These are phyloP conservation scores for Caenorhabditis elegans DNA, from an alignment of 1,140 invertebrate genomes.

Conservation along the genomic window WBcel235 BX284605.5:1909501-1910000, in stretches of 20 bases:
- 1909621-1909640: too few species aligned
- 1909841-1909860: background rate
- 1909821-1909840: slow-evolving; percentile 20
- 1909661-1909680: too few species aligned
- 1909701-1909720: background rate
- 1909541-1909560: too few species aligned
- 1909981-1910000: background rate
- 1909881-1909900: slow-evolving; percentile 36
- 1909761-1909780: background rate
- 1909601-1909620: too few species aligned
- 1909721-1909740: slow-evolving; percentile 10
- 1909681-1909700: background rate
- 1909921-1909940: background rate
- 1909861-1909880: slow-evolving; percentile 23
- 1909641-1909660: too few species aligned
- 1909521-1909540: too few species aligned
- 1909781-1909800: slow-evolving; percentile 5
- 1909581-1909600: too few species aligned
- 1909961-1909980: background rate
- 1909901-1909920: slow-evolving; percentile 24
- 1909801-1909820: slow-evolving; percentile 17
- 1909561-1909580: too few species aligned
- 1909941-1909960: background rate
- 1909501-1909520: too few species aligned
- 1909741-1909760: background rate